Evolutionary conservation across 2,888 invertebrate genomes (phyloP), one percentile per base, ranked within the genome.

Genomic region (Calliopum simillimum): DNA sequence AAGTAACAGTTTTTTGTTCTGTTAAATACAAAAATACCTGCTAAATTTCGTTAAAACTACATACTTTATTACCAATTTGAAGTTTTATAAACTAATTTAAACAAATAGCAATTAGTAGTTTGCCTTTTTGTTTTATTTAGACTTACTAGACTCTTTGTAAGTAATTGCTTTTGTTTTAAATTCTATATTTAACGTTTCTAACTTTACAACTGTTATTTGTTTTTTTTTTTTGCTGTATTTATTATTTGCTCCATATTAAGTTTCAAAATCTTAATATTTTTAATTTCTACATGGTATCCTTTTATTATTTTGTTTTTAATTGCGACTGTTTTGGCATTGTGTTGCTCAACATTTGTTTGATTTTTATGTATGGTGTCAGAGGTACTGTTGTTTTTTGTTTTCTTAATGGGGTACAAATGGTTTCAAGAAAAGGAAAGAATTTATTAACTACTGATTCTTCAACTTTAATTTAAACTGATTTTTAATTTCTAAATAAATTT

Each of bases 21-120:
- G 53, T 62, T 55, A 62, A 71, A 67, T 71, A 71, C 56, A 71
- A 71, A 71, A 71, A 71, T 71, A 71, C 67, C 70, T 63, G 56
- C 61, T 61, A 51, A 58, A 21, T 67, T 58, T 56, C 44, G 51
- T 58, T 49, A 23, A 33, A 25, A 33, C 33, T 68, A 59, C 14
- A 4, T 21, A 14, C 41, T 33, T 19, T 43, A 25, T 44, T 69
- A 47, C 14, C 33, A 51, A 41, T 61, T 16, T 41, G 6, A 13
- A 3, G 6, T 55, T 55, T 43, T 25, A 11, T 41, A 47, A 21
- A n/a, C 23, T 53, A 19, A 21, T 21, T 53, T 53, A 19, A 53
- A 23, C 53, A 55, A 16, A 2, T 59, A 59, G 33, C 8, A 33
- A 33, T 33, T 33, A 33, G 2, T 61, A 44, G 44, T 4, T 65